Conservation (phyloP, 2,797 vertebrate species). For the Dendrocincla fuliginosa region DNA sequence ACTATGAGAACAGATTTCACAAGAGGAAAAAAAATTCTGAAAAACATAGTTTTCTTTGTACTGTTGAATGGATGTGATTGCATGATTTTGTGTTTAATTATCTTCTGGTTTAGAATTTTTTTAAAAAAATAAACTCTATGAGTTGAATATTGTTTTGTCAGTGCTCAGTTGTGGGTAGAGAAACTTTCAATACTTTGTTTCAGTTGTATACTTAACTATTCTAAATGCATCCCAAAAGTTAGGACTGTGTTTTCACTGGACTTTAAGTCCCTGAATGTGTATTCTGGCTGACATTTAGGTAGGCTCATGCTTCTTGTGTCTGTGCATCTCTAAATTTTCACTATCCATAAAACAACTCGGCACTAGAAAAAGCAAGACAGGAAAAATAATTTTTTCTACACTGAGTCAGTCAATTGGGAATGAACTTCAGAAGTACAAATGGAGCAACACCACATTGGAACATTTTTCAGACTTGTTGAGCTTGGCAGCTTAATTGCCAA, state of each 20-base stretch:
- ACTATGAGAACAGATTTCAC: neutral
- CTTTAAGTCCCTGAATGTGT: neutral
- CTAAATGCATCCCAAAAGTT: neutral
- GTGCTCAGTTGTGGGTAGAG: neutral
- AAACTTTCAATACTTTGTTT: neutral
- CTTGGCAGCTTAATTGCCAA: neutral
- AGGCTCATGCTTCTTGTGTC: accelerated
- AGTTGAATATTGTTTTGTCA: neutral
- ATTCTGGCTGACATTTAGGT: neutral
- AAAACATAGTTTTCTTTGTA: neutral
- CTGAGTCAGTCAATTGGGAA: neutral
- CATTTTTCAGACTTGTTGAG: neutral
- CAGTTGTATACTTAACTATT: neutral
- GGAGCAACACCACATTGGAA: neutral
- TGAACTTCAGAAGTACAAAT: neutral
- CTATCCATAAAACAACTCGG: neutral
- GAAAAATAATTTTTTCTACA: neutral
- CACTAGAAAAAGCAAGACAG: neutral
- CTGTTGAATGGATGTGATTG: neutral
- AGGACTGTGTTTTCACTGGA: neutral
- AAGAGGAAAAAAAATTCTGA: neutral
- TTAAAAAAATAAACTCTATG: neutral
- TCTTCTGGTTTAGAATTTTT: neutral
- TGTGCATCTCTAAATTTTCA: neutral
- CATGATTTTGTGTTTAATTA: neutral